Evolutionary conservation across 2,113 vertebrate genomes (phyloP).

Genomic region (Engystomops pustulosus): DNA sequence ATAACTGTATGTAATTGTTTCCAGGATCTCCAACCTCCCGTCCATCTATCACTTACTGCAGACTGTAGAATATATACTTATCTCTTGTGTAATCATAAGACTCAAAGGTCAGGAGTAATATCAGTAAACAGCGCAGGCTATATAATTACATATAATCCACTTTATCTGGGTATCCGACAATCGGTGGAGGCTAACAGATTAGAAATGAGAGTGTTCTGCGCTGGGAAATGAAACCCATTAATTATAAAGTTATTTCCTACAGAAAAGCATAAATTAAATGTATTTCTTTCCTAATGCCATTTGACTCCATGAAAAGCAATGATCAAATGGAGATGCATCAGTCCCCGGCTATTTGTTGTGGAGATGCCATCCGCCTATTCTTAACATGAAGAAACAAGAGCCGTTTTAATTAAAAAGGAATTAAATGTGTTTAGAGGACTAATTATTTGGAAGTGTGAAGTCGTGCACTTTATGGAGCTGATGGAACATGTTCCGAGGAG

Average conservation of each 20-base stretch:
- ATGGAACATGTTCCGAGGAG: slow-evolving; percentile 15
- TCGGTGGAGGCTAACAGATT: not conserved
- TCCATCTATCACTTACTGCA: not conserved
- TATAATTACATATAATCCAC: slow-evolving; percentile 1
- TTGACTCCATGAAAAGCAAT: not conserved
- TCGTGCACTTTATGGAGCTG: slow-evolving; percentile 7
- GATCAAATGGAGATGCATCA: slow-evolving; percentile 7
- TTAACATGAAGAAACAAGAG: slow-evolving; percentile 1
- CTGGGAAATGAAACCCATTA: not conserved
- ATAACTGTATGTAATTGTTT: not conserved
- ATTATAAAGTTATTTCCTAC: not conserved
- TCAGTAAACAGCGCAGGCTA: not conserved
- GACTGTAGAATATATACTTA: not conserved
- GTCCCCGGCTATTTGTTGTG: not conserved
- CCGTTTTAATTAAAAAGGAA: slow-evolving; percentile 38
- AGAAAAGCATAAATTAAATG: slow-evolving; percentile 12
- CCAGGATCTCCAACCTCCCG: not conserved
- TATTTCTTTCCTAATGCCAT: not conserved
- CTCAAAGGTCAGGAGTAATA: not conserved
- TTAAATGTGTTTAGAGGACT: slow-evolving; percentile 21
- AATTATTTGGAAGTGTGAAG: slow-evolving; percentile 21
- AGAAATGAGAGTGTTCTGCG: not conserved
- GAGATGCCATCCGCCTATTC: not conserved
- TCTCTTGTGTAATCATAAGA: not conserved
- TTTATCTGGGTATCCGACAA: not conserved